phyloP scores from a whole-genome alignment of 2,797 vertebrate genomes.

The Varecia variegata region DNA sequence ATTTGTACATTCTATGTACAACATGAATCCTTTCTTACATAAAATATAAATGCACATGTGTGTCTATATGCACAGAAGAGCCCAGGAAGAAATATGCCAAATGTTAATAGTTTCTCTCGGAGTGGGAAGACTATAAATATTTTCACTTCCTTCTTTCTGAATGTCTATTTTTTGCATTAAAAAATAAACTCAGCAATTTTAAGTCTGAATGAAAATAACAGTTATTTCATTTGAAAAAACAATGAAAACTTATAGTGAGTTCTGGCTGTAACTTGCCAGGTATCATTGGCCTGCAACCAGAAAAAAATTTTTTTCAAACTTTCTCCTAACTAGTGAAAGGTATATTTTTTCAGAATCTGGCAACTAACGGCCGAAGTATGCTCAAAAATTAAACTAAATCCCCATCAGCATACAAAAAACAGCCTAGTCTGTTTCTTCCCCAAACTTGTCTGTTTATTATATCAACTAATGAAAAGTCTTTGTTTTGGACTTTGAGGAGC shows the following conservation, averaged over 20 bases:
- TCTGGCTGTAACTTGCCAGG: not conserved
- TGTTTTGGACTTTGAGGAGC: not conserved
- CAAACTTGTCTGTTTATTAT: constrained; percentile 34
- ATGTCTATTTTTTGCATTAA: not conserved
- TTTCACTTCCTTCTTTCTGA: not conserved
- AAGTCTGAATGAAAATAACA: constrained; percentile 20
- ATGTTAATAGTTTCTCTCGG: not conserved
- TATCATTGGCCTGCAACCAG: not conserved
- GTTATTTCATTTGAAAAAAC: not conserved
- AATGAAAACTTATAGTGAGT: not conserved
- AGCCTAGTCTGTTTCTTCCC: not conserved
- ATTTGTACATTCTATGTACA: not conserved
- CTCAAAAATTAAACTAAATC: constrained; percentile 51
- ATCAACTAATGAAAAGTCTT: constrained; percentile 37
- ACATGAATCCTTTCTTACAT: not conserved
- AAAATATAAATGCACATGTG: not conserved
- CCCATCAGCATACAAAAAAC: not conserved
- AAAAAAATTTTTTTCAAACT: not conserved
- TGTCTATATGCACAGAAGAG: not conserved
- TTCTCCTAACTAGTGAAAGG: constrained; percentile 19
- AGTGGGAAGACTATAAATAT: constrained; percentile 31
- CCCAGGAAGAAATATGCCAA: not conserved
- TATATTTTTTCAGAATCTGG: not conserved
- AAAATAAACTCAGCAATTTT: constrained; percentile 27
- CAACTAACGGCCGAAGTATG: not conserved